Evolutionary conservation across 2,888 invertebrate genomes (phyloP).

Genomic region (Rhimphoctona megacephalus): DNA sequence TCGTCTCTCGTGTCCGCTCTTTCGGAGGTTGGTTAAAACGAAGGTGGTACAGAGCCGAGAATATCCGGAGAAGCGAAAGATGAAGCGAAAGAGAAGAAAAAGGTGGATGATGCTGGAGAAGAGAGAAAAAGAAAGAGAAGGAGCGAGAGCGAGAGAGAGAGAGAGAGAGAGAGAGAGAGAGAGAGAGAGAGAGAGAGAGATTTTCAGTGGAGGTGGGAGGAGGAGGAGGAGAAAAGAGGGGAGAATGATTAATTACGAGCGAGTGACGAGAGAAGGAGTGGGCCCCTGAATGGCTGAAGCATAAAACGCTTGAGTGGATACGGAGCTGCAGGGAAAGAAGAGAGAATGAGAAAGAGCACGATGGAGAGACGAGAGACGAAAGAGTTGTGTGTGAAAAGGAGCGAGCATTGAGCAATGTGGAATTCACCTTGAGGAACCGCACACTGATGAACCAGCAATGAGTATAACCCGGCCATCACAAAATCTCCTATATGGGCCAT

Average conservation of each 20-base stretch:
- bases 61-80: conserved; percentile 24
- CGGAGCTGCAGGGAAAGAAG: conserved; percentile 58
- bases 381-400: conserved; percentile 70
- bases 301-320: conserved; percentile 65
- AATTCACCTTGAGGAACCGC: conserved; percentile 72
- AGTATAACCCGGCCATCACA: conserved; percentile 25
- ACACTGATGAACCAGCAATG: conserved; percentile 70
- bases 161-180: conserved; percentile 21
- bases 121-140: conserved; percentile 21
- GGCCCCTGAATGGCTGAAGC: conserved; percentile 72
- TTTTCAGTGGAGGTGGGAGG: conserved; percentile 62
- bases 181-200: conserved; percentile 56
- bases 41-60: conserved; percentile 19
- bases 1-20: conserved; percentile 39
- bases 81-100: conserved; percentile 33
- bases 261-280: conserved; percentile 80
- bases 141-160: conserved; percentile 17
- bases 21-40: conserved; percentile 41
- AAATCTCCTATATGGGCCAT: conserved; percentile 7
- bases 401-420: conserved; percentile 71
- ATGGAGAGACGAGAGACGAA: conserved; percentile 63
- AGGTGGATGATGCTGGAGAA: conserved; percentile 30
- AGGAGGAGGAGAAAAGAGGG: conserved; percentile 70
- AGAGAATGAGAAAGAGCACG: conserved; percentile 50
- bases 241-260: conserved; percentile 84